Conservation (phyloP, 1,140 invertebrate genomes). For the Drosophila guanche region DNA sequence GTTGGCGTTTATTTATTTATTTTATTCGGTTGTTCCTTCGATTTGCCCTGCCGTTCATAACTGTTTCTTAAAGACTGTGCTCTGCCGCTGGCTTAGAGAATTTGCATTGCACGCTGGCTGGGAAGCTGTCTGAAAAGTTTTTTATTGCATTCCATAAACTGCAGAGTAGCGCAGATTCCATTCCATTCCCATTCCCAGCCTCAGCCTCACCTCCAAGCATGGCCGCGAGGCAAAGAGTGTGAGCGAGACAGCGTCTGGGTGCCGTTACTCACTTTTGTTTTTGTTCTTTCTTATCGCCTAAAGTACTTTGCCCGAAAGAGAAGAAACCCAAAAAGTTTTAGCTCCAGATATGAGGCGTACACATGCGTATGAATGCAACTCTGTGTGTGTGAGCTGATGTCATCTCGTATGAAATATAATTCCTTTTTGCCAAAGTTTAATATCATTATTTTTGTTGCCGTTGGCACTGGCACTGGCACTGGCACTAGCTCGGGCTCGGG, state of each 20-base stretch:
- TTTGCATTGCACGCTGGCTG: constrained; percentile 65
- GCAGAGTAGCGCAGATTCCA: constrained; percentile 32
- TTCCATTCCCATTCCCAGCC: background rate
- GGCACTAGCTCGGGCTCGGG: no score
- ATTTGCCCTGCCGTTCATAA: background rate
- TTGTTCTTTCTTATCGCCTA: constrained; percentile 43
- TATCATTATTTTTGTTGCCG: constrained; percentile 42
- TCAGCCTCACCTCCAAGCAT: background rate
- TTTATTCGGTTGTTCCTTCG: background rate
- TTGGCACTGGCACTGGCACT: constrained; percentile 10
- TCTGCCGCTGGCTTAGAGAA: constrained; percentile 53
- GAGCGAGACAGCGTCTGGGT: constrained; percentile 9
- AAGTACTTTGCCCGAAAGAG: constrained; percentile 34
- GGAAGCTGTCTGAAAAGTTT: constrained; percentile 72
- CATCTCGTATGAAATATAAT: constrained; percentile 75
- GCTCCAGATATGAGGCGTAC: constrained; percentile 9
- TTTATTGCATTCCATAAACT: constrained; percentile 76
- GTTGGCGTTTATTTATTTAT: constrained; percentile 54
- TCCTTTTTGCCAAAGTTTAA: constrained; percentile 68
- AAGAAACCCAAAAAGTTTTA: constrained; percentile 34
- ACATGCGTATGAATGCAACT: constrained; percentile 48
- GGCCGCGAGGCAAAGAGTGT: no score
- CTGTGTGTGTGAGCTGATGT: constrained; percentile 57
- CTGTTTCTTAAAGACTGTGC: constrained; percentile 37
- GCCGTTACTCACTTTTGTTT: constrained; percentile 26